Conservation (phyloP, 2,797 vertebrate species). For the Diplodus sargus region DNA sequence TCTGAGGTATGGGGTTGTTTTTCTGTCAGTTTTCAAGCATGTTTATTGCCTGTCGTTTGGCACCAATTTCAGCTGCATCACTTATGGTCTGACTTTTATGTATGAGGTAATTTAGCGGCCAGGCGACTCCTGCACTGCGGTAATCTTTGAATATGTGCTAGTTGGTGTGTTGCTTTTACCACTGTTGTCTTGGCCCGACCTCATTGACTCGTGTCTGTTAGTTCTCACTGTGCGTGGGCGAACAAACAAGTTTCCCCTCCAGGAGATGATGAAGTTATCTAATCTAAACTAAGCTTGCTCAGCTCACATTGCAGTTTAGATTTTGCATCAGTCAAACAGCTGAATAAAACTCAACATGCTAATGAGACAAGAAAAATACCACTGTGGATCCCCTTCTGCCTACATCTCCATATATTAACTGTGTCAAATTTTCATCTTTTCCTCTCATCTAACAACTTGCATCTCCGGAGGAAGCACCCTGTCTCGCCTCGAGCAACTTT, state of each 20-base stretch:
- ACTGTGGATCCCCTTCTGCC: not conserved
- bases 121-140: not conserved
- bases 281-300: slow-evolving; percentile 21
- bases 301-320: slow-evolving; percentile 3
- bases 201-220: not conserved
- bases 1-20: not conserved
- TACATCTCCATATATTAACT: slow-evolving; percentile 8
- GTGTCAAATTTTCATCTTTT: slow-evolving; percentile 11
- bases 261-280: slow-evolving; percentile 9
- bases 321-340: slow-evolving; percentile 21
- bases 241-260: not conserved
- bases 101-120: not conserved
- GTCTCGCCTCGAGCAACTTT: slow-evolving; percentile 7
- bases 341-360: slow-evolving; percentile 19
- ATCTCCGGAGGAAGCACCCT: slow-evolving; percentile 10
- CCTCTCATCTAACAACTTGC: slow-evolving; percentile 19
- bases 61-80: not conserved
- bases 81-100: not conserved
- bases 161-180: not conserved
- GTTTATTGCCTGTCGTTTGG: not conserved
- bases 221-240: not conserved
- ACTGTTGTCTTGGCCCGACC: not conserved
- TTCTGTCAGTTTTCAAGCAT: not conserved
- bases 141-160: not conserved
- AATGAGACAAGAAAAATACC: slow-evolving; percentile 23